Evolutionary conservation across 1,140 invertebrate genomes (phyloP), one percentile per base, ranked within the genome.

Genomic region (Lepidotrigona ventralis): DNA sequence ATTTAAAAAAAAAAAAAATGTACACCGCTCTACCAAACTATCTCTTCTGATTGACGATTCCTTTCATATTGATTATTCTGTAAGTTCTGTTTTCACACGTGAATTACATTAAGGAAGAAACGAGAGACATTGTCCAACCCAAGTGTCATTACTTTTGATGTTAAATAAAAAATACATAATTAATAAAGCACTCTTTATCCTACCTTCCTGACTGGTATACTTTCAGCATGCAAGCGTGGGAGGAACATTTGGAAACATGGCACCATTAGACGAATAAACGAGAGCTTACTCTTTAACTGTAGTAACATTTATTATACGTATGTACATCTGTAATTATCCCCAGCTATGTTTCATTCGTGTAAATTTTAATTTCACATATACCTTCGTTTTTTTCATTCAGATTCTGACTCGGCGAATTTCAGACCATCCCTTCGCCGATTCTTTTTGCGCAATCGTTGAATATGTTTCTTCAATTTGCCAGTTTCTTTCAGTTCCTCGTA

Each of bases 401-500:
- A 19, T 15, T 68, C 73, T 1, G 58, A 2, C 3, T 51, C 14
- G 8, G 21, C 63, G 9, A 88, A 53, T 71, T 85, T 80, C n/a
- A n/a, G 14, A 51, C 84, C 63, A 72, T 95, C 95, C 90, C 95
- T 96, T 11, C 90, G 92, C 12, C 92, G 88, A 83, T 95, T 94
- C 90, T 97, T 97, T 86, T 97, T 97, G 14, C 96, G 93, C 83
- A 96, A 94, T 89, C 96, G 97, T 83, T 96, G 95, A 85, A 98
- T 95, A 89, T 97, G 97, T 90, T 97, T 97, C 82, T 96, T 95
- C 9, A 98, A 86, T 93, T 96, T 96, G 58, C 97, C 97, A 0
- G 92, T 94, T 81, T 95, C 95, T 90, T 97, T 97, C 17, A 97
- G 91, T 79, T 96, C 95, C 84, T 97, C 96, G 87, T 96, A 98